These are phyloP conservation scores for Umimayanthus chanpuru DNA, from an alignment of 92 coral and sea anemone species.

Conservation along the genomic window DNA sequence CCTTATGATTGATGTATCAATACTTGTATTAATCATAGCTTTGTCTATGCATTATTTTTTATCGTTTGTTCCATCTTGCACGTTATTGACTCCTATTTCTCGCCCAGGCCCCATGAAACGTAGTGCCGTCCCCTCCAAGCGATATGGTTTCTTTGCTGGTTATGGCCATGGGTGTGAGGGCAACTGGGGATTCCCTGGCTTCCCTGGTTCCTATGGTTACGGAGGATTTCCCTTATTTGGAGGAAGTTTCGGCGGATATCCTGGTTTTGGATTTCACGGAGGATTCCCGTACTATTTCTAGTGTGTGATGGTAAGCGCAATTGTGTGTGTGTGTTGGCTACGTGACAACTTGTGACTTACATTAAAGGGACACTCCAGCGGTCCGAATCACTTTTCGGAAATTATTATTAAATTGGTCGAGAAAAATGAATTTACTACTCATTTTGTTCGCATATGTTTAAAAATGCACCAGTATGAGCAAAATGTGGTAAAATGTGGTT, in stretches of 20 bases:
- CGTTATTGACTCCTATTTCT: neutral
- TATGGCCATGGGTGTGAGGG: neutral
- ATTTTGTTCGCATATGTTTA: too few species aligned
- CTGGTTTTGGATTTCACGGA: neutral
- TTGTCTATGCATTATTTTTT: too few species aligned
- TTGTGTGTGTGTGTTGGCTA: neutral
- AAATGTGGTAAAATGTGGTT: too few species aligned
- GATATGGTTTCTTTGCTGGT: neutral
- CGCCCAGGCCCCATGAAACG: neutral
- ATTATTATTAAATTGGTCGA: too few species aligned
- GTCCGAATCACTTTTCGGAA: too few species aligned
- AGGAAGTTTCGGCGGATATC: neutral
- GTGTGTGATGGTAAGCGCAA: neutral
- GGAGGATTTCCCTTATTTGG: constrained; percentile 4
- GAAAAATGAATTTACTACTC: too few species aligned
- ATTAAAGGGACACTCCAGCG: too few species aligned
- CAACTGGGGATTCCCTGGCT: constrained; percentile 6
- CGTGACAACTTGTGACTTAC: neutral
- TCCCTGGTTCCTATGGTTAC: neutral
- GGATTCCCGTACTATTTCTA: neutral
- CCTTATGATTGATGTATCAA: too few species aligned
- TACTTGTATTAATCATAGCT: too few species aligned
- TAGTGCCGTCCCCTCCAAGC: neutral
- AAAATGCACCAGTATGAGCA: too few species aligned
- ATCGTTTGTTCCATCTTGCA: too few species aligned